Percentiles rank a stretch among this genome's conserved stretches.
These are phyloP conservation scores for Scortum barcoo DNA, from an alignment of 2,113 vertebrate genomes.

Conservation along the genomic window DNA sequence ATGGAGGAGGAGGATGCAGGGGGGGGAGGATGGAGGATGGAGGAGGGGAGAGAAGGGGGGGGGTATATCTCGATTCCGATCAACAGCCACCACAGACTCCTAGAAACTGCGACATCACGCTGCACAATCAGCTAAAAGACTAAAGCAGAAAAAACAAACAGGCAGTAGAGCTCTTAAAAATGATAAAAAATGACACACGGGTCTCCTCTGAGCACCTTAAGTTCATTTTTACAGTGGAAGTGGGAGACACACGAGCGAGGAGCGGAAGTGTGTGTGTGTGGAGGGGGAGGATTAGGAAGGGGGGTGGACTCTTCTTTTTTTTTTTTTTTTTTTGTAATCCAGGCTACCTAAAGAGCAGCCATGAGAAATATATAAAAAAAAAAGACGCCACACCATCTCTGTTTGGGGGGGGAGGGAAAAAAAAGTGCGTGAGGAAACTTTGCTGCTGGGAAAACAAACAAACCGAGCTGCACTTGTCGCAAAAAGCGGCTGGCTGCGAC, in stretches of 20 bases:
- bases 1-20: no score
- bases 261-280: no score
- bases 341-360: neutral
- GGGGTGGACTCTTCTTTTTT: no score
- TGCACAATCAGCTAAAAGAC: conserved; percentile 2
- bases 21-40: conserved; percentile 9
- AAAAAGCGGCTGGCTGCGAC: no score
- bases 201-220: neutral
- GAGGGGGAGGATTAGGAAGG: no score
- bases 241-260: no score
- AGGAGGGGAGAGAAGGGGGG: conserved; percentile 5
- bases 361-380: neutral
- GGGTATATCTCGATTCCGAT: conserved; percentile 44
- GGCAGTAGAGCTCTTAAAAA: neutral
- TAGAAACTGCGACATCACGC: conserved; percentile 76
- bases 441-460: conserved; percentile 30
- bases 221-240: no score
- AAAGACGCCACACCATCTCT: neutral
- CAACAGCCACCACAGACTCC: conserved; percentile 51
- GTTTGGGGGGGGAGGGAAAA: neutral
- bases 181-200: neutral
- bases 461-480: conserved; percentile 36
- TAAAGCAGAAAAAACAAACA: no score
- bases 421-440: conserved; percentile 61
- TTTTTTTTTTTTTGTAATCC: neutral